Base-by-base conservation (phyloP, 2,888 invertebrate genomes). In the Ectemnius continuus region DNA sequence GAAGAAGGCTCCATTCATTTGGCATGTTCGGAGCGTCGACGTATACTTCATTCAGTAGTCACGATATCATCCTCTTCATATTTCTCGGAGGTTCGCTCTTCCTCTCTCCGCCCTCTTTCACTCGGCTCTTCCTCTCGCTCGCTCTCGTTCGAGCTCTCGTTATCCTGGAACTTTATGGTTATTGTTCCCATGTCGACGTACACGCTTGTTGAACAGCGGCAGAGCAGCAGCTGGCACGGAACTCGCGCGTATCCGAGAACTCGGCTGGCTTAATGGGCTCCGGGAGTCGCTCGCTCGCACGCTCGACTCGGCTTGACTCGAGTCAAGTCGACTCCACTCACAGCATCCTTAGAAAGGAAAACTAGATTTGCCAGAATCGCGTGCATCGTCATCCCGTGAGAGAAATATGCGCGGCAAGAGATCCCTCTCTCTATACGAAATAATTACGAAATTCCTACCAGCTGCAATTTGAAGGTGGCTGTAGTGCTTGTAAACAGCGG, bases 121-220 rank as follows among this genome's bases (percentile, higher is more conserved):
- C 36, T 36, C 36, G 36, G 8, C 36, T 1, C 8, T 6, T 8
- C 36, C 4, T 36, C 36, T 36, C 36, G 36, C 36, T 36, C 52
- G n/a, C 61, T 61, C 28, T 23, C 52, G 57, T 14, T 61, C 61
- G 59, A 63, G 52, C 47, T 79, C 62, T 70, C 79, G 70, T 81
- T 82, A 84, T 84, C 84, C 63, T 20, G 63, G 13, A 72, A 75
- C 73, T 84, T 85, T 83, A 85, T 74, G 81, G 75, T 84, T 83
- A 85, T 80, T 79, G 80, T 81, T 64, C 48, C 61, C 67, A 67
- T 64, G 74, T 79, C 73, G 78, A 76, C 75, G 74, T 78, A 81
- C 74, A 75, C 75, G 83, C 67, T 81, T 79, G 83, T 83, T 70
- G 76, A 79, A 79, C 78, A 75, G 61, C 71, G 47, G 52, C 14